These are phyloP conservation scores for Proctacanthus coquilletti DNA, from an alignment of 1,140 invertebrate species.

Conservation along the genomic window DNA sequence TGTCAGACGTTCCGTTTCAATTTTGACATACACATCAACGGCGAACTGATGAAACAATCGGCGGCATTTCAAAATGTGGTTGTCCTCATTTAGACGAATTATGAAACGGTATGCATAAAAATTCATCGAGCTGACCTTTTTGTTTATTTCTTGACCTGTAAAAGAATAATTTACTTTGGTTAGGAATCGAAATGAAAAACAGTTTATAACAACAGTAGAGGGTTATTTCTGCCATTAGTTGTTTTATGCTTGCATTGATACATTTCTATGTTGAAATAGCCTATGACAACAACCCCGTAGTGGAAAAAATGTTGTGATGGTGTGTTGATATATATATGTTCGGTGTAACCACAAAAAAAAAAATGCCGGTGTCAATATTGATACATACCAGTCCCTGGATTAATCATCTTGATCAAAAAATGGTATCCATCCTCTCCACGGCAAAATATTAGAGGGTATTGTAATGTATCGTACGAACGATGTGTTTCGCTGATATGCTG, in stretches of 20 bases:
- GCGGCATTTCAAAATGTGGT: slow-evolving; percentile 8
- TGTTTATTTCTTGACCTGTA: slow-evolving; percentile 1
- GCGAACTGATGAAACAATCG: slow-evolving; percentile 20
- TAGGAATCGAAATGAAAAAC: slow-evolving; percentile 8
- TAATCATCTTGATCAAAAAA: slow-evolving; percentile 12
- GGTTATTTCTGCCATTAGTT: slow-evolving; percentile 1
- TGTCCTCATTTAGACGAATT: slow-evolving; percentile 9
- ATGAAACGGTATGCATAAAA: slow-evolving; percentile 14
- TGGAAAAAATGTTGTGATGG: no score
- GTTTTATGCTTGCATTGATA: no score
- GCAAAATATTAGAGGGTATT: slow-evolving; percentile 33
- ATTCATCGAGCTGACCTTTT: slow-evolving; percentile 17
- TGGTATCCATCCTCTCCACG: slow-evolving; percentile 29
- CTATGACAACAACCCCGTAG: no score
- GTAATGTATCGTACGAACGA: slow-evolving; percentile 28
- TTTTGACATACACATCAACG: slow-evolving; percentile 34
- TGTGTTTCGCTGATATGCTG: slow-evolving; percentile 22
- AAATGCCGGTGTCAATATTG: slow-evolving; percentile 4
- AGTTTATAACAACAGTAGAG: slow-evolving; percentile 8
- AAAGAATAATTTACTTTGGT: slow-evolving; percentile 8
- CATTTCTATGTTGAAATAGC: no score
- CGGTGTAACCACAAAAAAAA: no score
- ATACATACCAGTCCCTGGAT: slow-evolving; percentile 7
- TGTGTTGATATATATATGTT: no score
- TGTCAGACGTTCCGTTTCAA: slow-evolving; percentile 30